Conservation (phyloP, 2,888 invertebrate species). For the Megalurothrips usitatus region DNA sequence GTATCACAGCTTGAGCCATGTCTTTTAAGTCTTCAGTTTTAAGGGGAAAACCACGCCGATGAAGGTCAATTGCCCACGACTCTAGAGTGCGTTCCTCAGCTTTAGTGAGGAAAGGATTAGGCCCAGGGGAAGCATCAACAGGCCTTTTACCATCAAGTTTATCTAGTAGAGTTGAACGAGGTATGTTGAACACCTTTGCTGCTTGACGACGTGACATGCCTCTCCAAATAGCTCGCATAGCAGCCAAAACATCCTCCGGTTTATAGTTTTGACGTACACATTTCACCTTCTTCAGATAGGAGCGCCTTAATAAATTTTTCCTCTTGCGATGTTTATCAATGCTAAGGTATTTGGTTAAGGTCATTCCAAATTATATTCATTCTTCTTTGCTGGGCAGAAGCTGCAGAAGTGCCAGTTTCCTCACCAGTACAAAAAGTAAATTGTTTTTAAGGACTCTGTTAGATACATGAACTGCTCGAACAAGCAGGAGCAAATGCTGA, state of each 20-base stretch:
- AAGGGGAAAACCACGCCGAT: neutral
- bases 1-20: conserved; percentile 6
- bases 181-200: neutral
- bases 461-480: neutral
- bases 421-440: neutral
- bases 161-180: neutral
- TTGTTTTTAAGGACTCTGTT: too few relatives aligned
- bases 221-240: neutral
- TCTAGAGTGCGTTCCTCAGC: neutral
- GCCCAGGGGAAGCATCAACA: neutral
- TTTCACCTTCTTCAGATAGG: neutral
- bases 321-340: neutral
- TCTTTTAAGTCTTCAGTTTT: conserved; percentile 4
- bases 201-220: conserved; percentile 5
- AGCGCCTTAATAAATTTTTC: neutral
- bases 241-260: conserved; percentile 5
- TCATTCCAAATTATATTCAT: neutral
- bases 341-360: neutral
- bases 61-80: neutral
- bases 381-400: neutral
- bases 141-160: conserved; percentile 20
- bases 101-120: neutral
- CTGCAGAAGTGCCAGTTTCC: neutral
- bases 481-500: neutral
- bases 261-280: neutral